Conservation (phyloP, 2,797 vertebrate genomes). For the Vultur gryphus region DNA sequence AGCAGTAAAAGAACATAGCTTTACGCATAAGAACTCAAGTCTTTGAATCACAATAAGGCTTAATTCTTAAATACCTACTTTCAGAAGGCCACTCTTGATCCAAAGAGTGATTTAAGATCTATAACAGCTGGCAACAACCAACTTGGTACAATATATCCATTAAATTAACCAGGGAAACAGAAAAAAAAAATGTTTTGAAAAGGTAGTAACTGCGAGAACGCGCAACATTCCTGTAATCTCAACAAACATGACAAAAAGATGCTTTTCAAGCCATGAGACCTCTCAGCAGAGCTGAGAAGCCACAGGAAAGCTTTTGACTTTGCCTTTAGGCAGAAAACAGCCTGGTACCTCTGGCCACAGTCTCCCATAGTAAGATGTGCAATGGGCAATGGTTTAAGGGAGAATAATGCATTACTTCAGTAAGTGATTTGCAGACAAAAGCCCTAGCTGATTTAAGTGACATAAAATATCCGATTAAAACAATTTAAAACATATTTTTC, state of each 20-base stretch:
- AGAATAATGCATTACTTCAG: neutral
- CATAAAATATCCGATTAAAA: neutral
- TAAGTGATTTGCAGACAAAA: neutral
- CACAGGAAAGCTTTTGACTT: neutral
- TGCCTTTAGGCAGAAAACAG: neutral
- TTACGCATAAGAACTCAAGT: neutral
- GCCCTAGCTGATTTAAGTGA: neutral
- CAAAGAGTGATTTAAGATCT: neutral
- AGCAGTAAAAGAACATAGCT: neutral
- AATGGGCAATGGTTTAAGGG: neutral
- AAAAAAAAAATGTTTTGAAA: neutral
- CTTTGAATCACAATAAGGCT: neutral
- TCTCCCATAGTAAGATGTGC: neutral
- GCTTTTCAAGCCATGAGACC: neutral
- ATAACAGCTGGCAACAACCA: neutral
- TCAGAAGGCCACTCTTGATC: neutral
- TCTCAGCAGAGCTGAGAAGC: neutral
- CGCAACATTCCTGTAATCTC: neutral
- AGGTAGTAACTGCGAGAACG: neutral
- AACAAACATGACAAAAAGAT: neutral
- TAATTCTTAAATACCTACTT: neutral
- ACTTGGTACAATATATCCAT: neutral
- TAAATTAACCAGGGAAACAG: neutral
- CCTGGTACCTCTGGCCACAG: neutral
- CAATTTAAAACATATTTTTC: neutral